These are phyloP conservation scores for Chymomyza costata DNA, from an alignment of 1,140 invertebrate genomes.

Conservation along the genomic window DNA sequence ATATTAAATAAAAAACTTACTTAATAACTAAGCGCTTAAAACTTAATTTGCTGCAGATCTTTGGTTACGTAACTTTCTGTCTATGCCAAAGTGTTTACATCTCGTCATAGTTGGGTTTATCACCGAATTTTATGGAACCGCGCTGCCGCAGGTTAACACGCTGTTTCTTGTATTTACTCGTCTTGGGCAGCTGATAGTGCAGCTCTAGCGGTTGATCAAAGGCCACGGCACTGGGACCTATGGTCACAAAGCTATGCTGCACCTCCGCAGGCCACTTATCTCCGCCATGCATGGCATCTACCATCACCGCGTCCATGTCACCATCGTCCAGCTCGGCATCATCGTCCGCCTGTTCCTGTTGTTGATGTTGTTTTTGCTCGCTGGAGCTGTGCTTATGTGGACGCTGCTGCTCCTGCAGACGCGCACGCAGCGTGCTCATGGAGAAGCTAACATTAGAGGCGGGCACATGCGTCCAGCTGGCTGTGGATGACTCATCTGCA, in stretches of 20 bases:
- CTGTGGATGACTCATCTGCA: conserved; percentile 15
- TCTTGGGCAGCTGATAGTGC: conserved; percentile 3
- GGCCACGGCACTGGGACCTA: conserved; percentile 60
- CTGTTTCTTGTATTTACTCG: conserved; percentile 41
- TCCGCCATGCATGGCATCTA: conserved; percentile 48
- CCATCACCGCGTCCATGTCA: conserved; percentile 43
- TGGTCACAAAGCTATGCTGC: conserved; percentile 48
- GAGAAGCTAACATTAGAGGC: conserved; percentile 28
- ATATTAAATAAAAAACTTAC: conserved; percentile 25
- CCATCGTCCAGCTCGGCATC: conserved; percentile 30
- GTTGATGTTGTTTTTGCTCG: conserved; percentile 40
- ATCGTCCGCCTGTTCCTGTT: conserved; percentile 37
- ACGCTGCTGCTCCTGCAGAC: conserved; percentile 56
- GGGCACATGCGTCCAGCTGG: conserved; percentile 9
- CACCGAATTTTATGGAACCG: conserved; percentile 51
- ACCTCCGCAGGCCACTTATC: conserved; percentile 58
- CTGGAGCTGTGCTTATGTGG: conserved; percentile 27
- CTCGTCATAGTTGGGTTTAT: conserved; percentile 51
- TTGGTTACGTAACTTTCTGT: background rate
- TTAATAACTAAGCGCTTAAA: conserved; percentile 34
- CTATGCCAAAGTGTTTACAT: conserved; percentile 13
- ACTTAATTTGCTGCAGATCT: background rate
- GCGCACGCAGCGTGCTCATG: conserved; percentile 51
- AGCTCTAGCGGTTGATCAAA: conserved; percentile 45
- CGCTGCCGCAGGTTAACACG: conserved; percentile 45